Evolutionary conservation across 2,113 vertebrate species (phyloP), one percentile per base, ranked within the genome.

Genomic region (Lepus americanus): DNA sequence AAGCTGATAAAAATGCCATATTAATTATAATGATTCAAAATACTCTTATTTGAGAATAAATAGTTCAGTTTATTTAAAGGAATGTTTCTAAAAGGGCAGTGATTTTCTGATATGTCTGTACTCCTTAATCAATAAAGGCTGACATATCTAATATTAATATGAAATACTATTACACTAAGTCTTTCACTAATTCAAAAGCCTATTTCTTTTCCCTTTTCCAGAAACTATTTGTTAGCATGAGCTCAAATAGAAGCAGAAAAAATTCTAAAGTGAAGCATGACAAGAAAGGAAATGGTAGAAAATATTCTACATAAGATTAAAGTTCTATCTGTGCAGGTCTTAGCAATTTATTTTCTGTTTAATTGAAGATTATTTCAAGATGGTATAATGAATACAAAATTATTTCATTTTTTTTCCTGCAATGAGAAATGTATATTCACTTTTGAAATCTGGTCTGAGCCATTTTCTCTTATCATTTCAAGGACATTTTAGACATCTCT

Each of bases 311-410:
- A 16, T 79, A 94, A 97, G 86, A 97, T 94, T 97, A 96, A 98
- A 93, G n/a, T 84, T 97, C 49, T 94, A 94, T 94, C 87, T 97
- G 94, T 92, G 59, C 64, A 83, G 23, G 77, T 96, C 63, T 93
- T 97, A 49, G 53, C 87, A 97, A 95, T 89, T 92, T 94, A 90
- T 92, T 97, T 31, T 95, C 80, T 51, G 31, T 85, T 97, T 98
- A 98, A 97, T 61, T 97, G 94, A 97, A 97, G 90, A 97, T 97
- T 97, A 98, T 97, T 98, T 98, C 94, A 96, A 96, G 82, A 80
- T 81, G 39, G 39, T 92, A 63, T 95, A 96, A 95, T 95, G 95
- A 98, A 98, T 97, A 94, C 36, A 90, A 97, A 98, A 66, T 95
- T n/a, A 97, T 90, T 96, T 97, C 85, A 89, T 94, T 98, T 98